Percentiles rank a stretch among this genome's conserved stretches.
Conservation (phyloP, 2,888 invertebrate genomes). For the Chalcis sispes region DNA sequence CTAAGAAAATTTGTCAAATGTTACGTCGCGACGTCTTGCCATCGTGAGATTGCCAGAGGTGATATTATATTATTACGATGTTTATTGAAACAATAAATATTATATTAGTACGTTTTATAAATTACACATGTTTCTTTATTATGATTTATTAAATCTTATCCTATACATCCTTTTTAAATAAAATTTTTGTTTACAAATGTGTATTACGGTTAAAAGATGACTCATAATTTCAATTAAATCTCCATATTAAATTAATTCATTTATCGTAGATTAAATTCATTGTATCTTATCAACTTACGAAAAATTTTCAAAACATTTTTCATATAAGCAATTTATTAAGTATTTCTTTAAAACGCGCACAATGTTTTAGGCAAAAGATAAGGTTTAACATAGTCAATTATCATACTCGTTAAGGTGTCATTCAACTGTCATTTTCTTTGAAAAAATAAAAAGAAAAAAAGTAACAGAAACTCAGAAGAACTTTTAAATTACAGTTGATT, state of each 20-base stretch:
- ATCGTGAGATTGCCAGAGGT: conserved; percentile 77
- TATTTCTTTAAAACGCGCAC: conserved; percentile 17
- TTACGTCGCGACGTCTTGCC: conserved; percentile 75
- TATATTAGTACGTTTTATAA: conserved; percentile 77
- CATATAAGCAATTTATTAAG: conserved; percentile 13
- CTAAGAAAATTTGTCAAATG: conserved; percentile 59
- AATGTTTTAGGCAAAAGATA: conserved; percentile 39
- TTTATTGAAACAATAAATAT: conserved; percentile 76
- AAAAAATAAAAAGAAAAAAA: conserved; percentile 5
- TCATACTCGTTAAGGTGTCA: conserved; percentile 40
- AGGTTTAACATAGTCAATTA: conserved; percentile 28
- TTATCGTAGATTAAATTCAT: conserved; percentile 27
- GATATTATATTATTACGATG: conserved; percentile 76
- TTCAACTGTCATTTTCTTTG: conserved; percentile 19
- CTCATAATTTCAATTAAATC: conserved; percentile 5
- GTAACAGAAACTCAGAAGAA: background rate
- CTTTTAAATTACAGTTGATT: conserved; percentile 41
- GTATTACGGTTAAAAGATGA: conserved; percentile 18
- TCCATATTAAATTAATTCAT: conserved; percentile 8
- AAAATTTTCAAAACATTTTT: conserved; percentile 1
- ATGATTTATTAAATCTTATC: background rate
- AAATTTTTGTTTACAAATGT: background rate
- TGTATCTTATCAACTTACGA: background rate
- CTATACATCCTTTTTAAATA: background rate
- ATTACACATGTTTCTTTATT: conserved; percentile 59